A percentile compares a stretch with the other conserved stretches of the same genome.
Evolutionary conservation across 2,797 vertebrate species (phyloP).

Genomic region (Ptychadena robeensis): DNA sequence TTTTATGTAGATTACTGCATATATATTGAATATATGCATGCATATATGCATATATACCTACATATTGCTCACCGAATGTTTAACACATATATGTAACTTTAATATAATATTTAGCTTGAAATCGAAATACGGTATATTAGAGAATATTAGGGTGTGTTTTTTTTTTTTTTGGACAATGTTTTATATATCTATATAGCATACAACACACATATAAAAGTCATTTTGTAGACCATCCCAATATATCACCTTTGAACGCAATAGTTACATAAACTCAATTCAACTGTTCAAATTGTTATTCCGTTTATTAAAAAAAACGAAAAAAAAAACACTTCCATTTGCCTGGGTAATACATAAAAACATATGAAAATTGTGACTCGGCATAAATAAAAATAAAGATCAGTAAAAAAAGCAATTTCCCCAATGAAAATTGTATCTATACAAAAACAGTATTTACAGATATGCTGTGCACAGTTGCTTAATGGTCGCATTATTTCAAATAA

Average conservation of each 20-base stretch:
- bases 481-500: no score
- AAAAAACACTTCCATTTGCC: slow-evolving; percentile 7
- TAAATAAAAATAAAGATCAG: slow-evolving; percentile 95
- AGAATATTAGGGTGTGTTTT: no score
- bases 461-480: neutral
- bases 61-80: no score
- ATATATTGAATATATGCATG: no score
- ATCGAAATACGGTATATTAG: no score
- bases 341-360: slow-evolving; percentile 45
- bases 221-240: no score
- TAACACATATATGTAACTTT: no score
- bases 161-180: no score
- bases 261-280: neutral
- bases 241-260: neutral
- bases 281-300: neutral
- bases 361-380: slow-evolving; percentile 68
- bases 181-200: neutral
- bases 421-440: slow-evolving; percentile 58
- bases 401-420: slow-evolving; percentile 84
- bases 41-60: no score
- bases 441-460: slow-evolving; percentile 75
- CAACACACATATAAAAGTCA: no score
- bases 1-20: no score
- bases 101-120: no score
- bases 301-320: slow-evolving; percentile 56